Percentiles rank a stretch among this genome's conserved stretches.
These are phyloP conservation scores for Stratiomys singularior DNA, from an alignment of 2,888 invertebrate genomes.

Conservation along the genomic window DNA sequence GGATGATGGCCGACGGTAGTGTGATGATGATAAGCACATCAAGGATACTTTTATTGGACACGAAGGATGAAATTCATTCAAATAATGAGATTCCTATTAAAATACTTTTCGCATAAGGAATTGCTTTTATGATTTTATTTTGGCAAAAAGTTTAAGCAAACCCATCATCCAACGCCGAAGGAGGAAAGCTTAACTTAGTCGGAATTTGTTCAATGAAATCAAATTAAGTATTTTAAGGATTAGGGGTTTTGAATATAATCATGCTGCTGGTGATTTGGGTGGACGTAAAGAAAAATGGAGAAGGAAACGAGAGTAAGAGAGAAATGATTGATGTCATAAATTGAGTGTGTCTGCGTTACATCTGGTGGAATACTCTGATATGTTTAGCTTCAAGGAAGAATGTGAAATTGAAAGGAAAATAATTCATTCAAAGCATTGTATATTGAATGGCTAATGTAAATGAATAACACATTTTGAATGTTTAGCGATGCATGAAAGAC, in stretches of 20 bases:
- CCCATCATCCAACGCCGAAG: not conserved
- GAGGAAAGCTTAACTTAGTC: slow-evolving; percentile 8
- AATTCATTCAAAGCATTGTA: too few species aligned
- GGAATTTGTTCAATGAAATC: slow-evolving; percentile 4
- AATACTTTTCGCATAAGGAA: slow-evolving; percentile 27
- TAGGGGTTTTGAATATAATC: not conserved
- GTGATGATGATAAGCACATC: slow-evolving; percentile 19
- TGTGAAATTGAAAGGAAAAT: too few species aligned
- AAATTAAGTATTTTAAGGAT: slow-evolving; percentile 23
- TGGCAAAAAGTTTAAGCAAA: not conserved
- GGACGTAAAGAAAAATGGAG: too few species aligned
- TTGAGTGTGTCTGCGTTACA: too few species aligned
- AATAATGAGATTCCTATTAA: slow-evolving; percentile 38
- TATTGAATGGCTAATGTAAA: too few species aligned
- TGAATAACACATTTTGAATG: too few species aligned
- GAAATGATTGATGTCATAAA: too few species aligned
- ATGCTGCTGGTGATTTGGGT: not conserved
- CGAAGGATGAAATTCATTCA: slow-evolving; percentile 35
- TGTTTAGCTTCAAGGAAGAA: too few species aligned
- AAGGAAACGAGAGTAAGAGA: too few species aligned
- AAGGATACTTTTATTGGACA: slow-evolving; percentile 29
- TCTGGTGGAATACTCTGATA: too few species aligned
- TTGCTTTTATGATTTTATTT: slow-evolving; percentile 24
- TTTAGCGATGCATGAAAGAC: too few species aligned
- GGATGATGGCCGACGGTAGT: not conserved